A percentile compares a stretch with the other conserved stretches of the same genome.
Conservation (phyloP, 2,888 invertebrate genomes). For the Drosophila pegasa region DNA sequence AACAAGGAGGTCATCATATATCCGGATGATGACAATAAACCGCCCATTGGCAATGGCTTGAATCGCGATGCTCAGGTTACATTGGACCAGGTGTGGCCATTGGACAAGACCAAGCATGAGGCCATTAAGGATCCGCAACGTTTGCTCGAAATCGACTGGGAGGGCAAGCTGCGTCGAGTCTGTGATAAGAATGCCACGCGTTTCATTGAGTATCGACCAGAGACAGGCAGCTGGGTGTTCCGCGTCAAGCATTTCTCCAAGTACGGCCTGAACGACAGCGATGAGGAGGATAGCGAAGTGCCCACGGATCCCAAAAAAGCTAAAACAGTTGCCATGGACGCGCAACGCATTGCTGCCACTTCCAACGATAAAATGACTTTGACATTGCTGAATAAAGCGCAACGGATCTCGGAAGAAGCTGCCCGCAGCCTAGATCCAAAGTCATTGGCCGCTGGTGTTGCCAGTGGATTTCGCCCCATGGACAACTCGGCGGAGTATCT, state of each 20-base stretch:
- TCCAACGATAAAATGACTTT: conserved; percentile 64
- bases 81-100: conserved; percentile 96
- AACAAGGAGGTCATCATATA: conserved; percentile 98
- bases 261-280: conserved; percentile 95
- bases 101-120: conserved; percentile 92
- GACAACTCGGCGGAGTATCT: conserved; percentile 81
- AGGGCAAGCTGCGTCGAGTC: conserved; percentile 92
- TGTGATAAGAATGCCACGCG: conserved; percentile 94
- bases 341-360: conserved; percentile 27
- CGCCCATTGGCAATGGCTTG: conserved; percentile 93
- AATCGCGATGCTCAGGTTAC: conserved; percentile 97
- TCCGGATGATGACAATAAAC: conserved; percentile 95
- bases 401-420: conserved; percentile 72
- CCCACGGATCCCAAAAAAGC: conserved; percentile 84
- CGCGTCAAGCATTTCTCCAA: conserved; percentile 97
- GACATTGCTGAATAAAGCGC: conserved; percentile 62
- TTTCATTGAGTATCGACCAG: conserved; percentile 97
- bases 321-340: conserved; percentile 67
- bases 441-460: conserved; percentile 45
- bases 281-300: conserved; percentile 94
- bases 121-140: conserved; percentile 93
- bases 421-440: conserved; percentile 75
- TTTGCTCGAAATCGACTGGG: conserved; percentile 92
- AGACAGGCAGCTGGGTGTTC: conserved; percentile 99
- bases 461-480: conserved; percentile 70